These are phyloP conservation scores for Heliothis subflexa DNA, from an alignment of 1,140 invertebrate species.

Conservation along the genomic window DNA sequence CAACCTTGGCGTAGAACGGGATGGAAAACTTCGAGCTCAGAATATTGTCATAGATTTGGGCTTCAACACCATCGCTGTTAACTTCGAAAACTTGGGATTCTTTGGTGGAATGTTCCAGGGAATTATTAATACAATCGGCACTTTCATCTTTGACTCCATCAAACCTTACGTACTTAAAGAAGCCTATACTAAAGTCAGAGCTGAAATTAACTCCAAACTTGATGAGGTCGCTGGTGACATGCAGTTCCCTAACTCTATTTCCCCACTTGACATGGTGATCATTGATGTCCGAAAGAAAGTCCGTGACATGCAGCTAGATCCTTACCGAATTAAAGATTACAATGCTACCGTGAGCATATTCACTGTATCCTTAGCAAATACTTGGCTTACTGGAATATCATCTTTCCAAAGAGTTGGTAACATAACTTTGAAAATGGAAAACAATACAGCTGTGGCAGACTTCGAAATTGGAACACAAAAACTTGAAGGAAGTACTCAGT, in stretches of 20 bases:
- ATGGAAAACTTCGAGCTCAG: slow-evolving; percentile 91
- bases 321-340: slow-evolving; percentile 90
- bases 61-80: slow-evolving; percentile 91
- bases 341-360: slow-evolving; percentile 90
- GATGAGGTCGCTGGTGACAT: slow-evolving; percentile 89
- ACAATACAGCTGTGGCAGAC: slow-evolving; percentile 89
- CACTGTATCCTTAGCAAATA: slow-evolving; percentile 89
- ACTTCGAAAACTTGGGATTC: slow-evolving; percentile 93
- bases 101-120: slow-evolving; percentile 91
- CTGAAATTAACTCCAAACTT: slow-evolving; percentile 89
- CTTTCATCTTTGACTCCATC: slow-evolving; percentile 94
- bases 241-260: slow-evolving; percentile 94
- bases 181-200: slow-evolving; percentile 90
- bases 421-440: slow-evolving; percentile 90
- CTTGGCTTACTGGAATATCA: slow-evolving; percentile 92
- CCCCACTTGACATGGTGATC: slow-evolving; percentile 93
- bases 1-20: slow-evolving; percentile 89
- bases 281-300: slow-evolving; percentile 91
- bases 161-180: slow-evolving; percentile 93
- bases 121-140: slow-evolving; percentile 92
- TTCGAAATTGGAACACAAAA: slow-evolving; percentile 92
- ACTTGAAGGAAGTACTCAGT: slow-evolving; percentile 91
- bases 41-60: slow-evolving; percentile 93
- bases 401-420: slow-evolving; percentile 94
- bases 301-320: slow-evolving; percentile 90